These are phyloP conservation scores for Centroberyx gerrardi DNA, from an alignment of 2,797 vertebrate species.

Conservation along the genomic window DNA sequence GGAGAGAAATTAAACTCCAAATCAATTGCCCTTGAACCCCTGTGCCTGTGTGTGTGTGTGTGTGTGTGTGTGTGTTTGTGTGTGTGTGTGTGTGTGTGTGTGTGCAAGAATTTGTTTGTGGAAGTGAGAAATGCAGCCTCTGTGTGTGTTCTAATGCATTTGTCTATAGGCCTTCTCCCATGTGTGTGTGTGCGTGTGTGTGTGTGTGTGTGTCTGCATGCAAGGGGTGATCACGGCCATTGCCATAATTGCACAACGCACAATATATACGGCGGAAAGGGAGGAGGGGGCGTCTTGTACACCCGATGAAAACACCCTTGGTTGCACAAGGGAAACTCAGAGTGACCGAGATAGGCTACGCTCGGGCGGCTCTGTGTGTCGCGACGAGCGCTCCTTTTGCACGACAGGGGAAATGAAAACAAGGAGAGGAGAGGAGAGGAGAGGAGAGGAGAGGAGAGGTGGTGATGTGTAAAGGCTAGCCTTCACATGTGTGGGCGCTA, in stretches of 20 bases:
- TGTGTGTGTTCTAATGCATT: constrained; percentile 22
- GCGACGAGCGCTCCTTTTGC: constrained; percentile 48
- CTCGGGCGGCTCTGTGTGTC: constrained; percentile 20
- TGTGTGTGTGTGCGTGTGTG: constrained; percentile 50
- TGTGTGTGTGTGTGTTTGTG: constrained; percentile 3
- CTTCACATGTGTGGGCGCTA: constrained; percentile 44
- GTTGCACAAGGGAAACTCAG: constrained; percentile 56
- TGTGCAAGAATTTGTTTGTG: constrained; percentile 43
- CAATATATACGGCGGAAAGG: constrained; percentile 24
- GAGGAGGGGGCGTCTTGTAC: constrained; percentile 35
- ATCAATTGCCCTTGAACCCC: constrained; percentile 82
- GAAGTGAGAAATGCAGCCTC: constrained; percentile 29
- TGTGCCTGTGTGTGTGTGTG: constrained; percentile 17
- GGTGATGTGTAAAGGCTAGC: constrained; percentile 1
- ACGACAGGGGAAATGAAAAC: constrained; percentile 30
- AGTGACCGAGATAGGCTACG: constrained; percentile 50
- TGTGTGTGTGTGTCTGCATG: constrained; percentile 23
- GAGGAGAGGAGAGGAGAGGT: not conserved
- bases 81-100: constrained; percentile 6
- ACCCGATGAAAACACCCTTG: constrained; percentile 51
- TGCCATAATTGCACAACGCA: constrained; percentile 52
- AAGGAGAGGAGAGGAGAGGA: constrained; percentile 18
- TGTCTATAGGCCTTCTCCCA: too few relatives aligned
- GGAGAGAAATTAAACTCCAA: constrained; percentile 84
- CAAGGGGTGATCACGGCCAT: constrained; percentile 61